A percentile compares a stretch with the other conserved stretches of the same genome.
Evolutionary conservation across 2,888 invertebrate genomes (phyloP).

Genomic region (Campoletis raptor): DNA sequence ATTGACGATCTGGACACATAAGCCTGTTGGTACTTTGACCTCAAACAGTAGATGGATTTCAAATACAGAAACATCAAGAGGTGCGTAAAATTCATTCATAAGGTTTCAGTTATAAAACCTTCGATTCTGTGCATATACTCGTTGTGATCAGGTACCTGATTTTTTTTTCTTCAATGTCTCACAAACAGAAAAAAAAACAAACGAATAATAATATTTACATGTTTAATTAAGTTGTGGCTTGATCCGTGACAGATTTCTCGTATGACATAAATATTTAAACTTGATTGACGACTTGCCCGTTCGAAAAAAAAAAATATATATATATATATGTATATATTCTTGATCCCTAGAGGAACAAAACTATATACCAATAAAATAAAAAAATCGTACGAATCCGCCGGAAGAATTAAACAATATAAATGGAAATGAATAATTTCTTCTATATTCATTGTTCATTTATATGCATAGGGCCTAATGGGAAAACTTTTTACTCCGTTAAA

Average conservation of each 20-base stretch:
- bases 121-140: neutral
- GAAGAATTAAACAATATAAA: neutral
- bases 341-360: neutral
- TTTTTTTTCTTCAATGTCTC: neutral
- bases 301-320: neutral
- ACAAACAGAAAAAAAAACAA: neutral
- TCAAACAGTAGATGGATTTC: neutral
- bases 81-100: neutral
- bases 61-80: neutral
- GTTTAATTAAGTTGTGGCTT: neutral
- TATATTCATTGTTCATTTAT: neutral
- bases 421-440: neutral
- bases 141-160: neutral
- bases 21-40: neutral
- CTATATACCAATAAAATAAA: neutral
- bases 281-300: neutral
- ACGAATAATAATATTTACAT: neutral
- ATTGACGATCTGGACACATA: neutral
- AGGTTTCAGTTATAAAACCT: neutral
- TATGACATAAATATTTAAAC: neutral
- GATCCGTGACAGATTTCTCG: neutral
- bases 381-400: neutral
- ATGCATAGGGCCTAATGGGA: neutral
- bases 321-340: neutral
- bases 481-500: neutral